Percentiles rank a stretch among this genome's conserved stretches.
phyloP scores from a whole-genome alignment of 2,797 vertebrate genomes.

The Adelosebastes latens region DNA sequence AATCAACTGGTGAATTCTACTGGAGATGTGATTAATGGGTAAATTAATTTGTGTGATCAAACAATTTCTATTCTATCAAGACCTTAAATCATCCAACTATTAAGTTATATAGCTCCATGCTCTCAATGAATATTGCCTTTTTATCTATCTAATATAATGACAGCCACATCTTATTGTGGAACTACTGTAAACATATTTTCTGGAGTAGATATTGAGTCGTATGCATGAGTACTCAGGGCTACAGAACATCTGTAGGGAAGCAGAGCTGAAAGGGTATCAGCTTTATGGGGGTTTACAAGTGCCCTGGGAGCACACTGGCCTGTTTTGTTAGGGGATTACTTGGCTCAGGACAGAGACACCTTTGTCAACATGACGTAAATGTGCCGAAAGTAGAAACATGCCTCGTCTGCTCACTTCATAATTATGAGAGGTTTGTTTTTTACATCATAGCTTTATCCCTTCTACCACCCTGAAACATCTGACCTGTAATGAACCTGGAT shows the following conservation, averaged over 20 bases:
- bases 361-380: constrained; percentile 71
- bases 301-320: constrained; percentile 30
- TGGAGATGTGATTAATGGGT: neutral
- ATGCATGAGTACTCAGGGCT: neutral
- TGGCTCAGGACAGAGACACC: constrained; percentile 65
- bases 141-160: neutral
- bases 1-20: neutral
- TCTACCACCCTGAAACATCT: constrained; percentile 21
- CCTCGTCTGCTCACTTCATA: constrained; percentile 4
- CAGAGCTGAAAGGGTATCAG: constrained; percentile 16
- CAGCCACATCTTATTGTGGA: neutral
- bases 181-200: neutral
- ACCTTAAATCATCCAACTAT: neutral
- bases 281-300: constrained; percentile 41
- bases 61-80: neutral
- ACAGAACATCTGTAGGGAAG: constrained; percentile 8
- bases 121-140: neutral
- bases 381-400: constrained; percentile 35
- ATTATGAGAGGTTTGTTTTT: constrained; percentile 37
- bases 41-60: neutral
- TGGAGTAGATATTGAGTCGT: neutral
- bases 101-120: neutral
- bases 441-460: constrained; percentile 44
- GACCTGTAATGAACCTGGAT: constrained; percentile 41
- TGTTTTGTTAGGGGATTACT: constrained; percentile 70